Base-by-base conservation (phyloP, 2,888 invertebrate species). In the Lampropteryx suffumata region DNA sequence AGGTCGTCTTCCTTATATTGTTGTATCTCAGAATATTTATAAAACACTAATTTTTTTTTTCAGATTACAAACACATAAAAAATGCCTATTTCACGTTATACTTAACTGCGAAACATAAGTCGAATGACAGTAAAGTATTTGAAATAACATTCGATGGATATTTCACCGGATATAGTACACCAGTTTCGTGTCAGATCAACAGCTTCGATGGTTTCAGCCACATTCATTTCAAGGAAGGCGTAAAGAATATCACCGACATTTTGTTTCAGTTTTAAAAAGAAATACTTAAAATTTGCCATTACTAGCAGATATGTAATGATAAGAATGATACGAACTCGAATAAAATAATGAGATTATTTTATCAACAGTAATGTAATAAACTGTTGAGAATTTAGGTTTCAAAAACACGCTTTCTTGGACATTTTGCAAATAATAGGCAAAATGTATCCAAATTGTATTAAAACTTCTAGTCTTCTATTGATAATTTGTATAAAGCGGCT, bases 141-240 rank as follows among this genome's bases (percentile, higher is more conserved):
- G 43, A 43, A 2, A 27, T 50, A 6, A 13, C 8, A 39, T 34
- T 50, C 3, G 13, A 33, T 11, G 37, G 9, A 8, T 1, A 17
- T 1, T 1, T 14, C 7, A 43, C 21, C 24, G 33, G 43, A 5
- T 11, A 17, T 5, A 2, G 26, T 30, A 1, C 7, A 5, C n/a
- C 14, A 10, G 3, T 33, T 5, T n/a, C 5, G 28, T 50, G 39
- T 34, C 14, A 24, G 26, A 35, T 44, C n/a, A 8, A 44, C 9
- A 48, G 32, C 7, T 48, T 53, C 8, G 30, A 48, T n/a, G 30
- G 14, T 3, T 29, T 48, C 1, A 10, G 10, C 17, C 24, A 39
- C 24, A 53, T 53, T 17, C 3, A 13, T 11, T 48, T 53, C 14
- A 43, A 26, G 11, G 39, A 46, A 39, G 52, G 52, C 14, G 35